Conservation (phyloP, 2,888 invertebrate genomes). For the Drosophila melanosoma region DNA sequence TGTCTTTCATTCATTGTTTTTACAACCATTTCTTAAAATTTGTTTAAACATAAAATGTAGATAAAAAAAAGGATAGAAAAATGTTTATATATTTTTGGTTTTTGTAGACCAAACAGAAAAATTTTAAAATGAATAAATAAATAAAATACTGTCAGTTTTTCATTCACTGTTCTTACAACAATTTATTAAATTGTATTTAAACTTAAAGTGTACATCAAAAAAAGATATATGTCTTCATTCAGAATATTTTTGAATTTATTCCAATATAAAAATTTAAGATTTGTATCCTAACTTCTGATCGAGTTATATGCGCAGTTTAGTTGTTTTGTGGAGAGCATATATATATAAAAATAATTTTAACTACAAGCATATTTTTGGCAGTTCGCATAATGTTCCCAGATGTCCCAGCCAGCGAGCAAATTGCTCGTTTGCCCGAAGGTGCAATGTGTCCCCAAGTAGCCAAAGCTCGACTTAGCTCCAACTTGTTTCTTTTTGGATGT, state of each 20-base stretch:
- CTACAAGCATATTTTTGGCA: constrained; percentile 21
- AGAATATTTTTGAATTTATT: too few species aligned
- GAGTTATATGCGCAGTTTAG: neutral
- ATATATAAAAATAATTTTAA: constrained; percentile 8
- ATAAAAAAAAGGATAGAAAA: neutral
- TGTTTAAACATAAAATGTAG: neutral
- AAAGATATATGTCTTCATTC: neutral
- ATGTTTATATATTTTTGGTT: too few species aligned
- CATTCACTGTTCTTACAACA: neutral
- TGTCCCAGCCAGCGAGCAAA: neutral
- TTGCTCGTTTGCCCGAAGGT: constrained; percentile 42
- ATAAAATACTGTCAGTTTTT: neutral
- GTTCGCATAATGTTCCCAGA: constrained; percentile 21
- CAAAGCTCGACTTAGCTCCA: constrained; percentile 27
- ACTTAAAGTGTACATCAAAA: neutral
- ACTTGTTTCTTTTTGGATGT: constrained; percentile 7
- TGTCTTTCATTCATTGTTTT: neutral
- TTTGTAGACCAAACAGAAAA: too few species aligned
- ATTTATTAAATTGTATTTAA: neutral
- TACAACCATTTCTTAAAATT: too few species aligned
- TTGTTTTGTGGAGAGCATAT: neutral
- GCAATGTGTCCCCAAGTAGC: constrained; percentile 47
- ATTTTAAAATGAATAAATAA: too few species aligned
- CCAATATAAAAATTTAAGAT: too few species aligned
- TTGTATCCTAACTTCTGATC: neutral